phyloP scores from a whole-genome alignment of 37 sponge, comb jelly and placozoan genomes.

The Axinella damicornis region DNA sequence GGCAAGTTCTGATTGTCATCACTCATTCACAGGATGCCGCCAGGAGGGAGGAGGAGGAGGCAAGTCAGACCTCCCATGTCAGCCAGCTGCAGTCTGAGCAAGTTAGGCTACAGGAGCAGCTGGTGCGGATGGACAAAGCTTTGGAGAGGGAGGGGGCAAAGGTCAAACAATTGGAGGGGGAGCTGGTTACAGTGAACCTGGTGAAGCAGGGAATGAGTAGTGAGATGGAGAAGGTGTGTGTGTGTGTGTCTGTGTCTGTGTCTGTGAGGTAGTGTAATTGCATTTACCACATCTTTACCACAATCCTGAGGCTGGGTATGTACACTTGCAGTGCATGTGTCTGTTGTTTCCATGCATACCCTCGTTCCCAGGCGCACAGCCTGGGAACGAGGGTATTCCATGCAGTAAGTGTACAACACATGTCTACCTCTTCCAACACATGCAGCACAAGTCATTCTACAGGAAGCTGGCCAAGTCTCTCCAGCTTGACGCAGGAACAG shows the following conservation, averaged over 20 bases:
- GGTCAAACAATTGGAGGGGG: constrained; percentile 29
- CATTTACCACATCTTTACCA: too few relatives aligned
- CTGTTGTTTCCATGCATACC: background rate
- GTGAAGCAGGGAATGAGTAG: constrained; percentile 27
- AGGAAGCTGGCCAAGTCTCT: constrained; percentile 49
- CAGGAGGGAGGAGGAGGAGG: background rate
- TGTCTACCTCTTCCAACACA: too few relatives aligned
- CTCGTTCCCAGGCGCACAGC: too few relatives aligned
- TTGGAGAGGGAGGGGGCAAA: constrained; percentile 32
- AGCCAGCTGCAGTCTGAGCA: background rate
- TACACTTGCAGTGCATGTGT: too few relatives aligned
- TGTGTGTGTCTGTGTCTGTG: too few relatives aligned
- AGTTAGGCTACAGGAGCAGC: background rate
- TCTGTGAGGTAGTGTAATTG: too few relatives aligned
- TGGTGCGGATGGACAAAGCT: background rate
- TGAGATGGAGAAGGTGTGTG: constrained; percentile 39
- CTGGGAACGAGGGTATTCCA: too few relatives aligned
- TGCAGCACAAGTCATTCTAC: constrained; percentile 50
- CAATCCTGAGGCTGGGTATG: too few relatives aligned
- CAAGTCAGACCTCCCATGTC: background rate
- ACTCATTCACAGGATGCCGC: background rate
- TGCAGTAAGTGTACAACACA: too few relatives aligned
- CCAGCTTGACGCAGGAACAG: constrained; percentile 53
- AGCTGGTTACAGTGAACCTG: constrained; percentile 17
- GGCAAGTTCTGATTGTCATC: too few relatives aligned